Conservation (phyloP, 2,888 invertebrate genomes). For the Eilema griseolum region DNA sequence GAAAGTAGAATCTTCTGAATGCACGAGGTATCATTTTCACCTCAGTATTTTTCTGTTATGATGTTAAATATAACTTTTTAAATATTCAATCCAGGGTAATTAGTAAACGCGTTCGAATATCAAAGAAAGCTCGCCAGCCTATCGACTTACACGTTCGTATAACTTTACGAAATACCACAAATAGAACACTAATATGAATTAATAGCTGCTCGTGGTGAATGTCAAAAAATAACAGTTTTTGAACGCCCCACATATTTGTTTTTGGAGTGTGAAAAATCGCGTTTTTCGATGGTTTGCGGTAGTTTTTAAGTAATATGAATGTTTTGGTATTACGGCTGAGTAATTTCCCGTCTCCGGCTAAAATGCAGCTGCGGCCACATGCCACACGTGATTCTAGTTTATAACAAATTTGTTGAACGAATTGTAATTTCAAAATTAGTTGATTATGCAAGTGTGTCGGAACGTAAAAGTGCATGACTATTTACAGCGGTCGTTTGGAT, state of each 20-base stretch:
- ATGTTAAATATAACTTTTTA: conserved; percentile 22
- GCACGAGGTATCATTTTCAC: not conserved
- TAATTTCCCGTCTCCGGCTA: conserved; percentile 67
- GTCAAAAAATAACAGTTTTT: conserved; percentile 67
- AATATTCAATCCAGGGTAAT: conserved; percentile 40
- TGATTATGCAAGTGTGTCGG: conserved; percentile 31
- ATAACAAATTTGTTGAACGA: conserved; percentile 67
- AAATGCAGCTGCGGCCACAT: conserved; percentile 67
- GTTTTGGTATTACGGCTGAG: conserved; percentile 78
- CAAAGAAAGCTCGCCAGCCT: conserved; percentile 61
- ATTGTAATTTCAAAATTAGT: conserved; percentile 49
- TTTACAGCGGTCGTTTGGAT: conserved; percentile 4
- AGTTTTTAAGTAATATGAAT: conserved; percentile 82
- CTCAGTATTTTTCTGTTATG: not conserved
- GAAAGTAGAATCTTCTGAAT: not conserved
- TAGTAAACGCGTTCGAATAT: conserved; percentile 69
- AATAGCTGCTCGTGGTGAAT: conserved; percentile 66
- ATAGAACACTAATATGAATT: conserved; percentile 77
- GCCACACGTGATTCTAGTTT: conserved; percentile 76
- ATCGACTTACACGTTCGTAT: conserved; percentile 53
- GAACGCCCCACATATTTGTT: conserved; percentile 77
- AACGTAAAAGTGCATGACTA: conserved; percentile 14
- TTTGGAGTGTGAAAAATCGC: conserved; percentile 84
- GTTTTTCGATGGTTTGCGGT: conserved; percentile 80
- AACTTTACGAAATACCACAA: conserved; percentile 47